Evolutionary conservation across 2,888 invertebrate genomes (phyloP), one percentile per base, ranked within the genome.

Genomic region (Mantis religiosa): DNA sequence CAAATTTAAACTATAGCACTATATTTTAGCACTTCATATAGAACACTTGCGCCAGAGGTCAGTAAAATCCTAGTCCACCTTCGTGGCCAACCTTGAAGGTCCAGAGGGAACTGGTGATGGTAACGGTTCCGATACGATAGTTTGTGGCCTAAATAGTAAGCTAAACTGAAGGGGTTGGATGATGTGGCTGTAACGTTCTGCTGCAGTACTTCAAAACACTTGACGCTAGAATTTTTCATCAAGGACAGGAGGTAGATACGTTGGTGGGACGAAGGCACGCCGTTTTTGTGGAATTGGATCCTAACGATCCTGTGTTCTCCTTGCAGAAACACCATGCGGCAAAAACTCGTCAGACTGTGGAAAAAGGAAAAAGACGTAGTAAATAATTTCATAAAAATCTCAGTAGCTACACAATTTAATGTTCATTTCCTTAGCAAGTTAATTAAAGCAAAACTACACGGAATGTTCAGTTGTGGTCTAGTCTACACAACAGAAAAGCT

Each of bases 81-180:
- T 88, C 92, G 91, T 15, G 92, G 93, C 92, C 93, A 93, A 89
- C 92, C 92, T 93, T 94, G 94, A 30, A 93, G 92, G 85, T 90
- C 90, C 85, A 88, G 84, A 6, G 90, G 90, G 87, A 90, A 91
- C 88, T 90, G 90, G 34, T 82, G 88, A 47, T 89, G 90, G 71
- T 90, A 90, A 47, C 90, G 89, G 82, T 90, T 89, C 25, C 89
- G 87, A 83, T 90, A 89, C 20, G 85, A 86, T 87, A 90, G 88
- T 28, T 30, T 83, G 15, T 89, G 28, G 83, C 83, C 20, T 71
- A 71, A 71, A 71, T 20, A 71, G 20, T 71, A 3, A 20, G 25
- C 20, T 71, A 71, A 71, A 25, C 25, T 71, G 54, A 71, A 20
- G 54, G 54, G 54, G 25, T 71, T 71, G 54, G 54, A 71, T 20